Base-by-base conservation (phyloP, 1,140 invertebrate genomes). In the Diploscapter pachys region DNA sequence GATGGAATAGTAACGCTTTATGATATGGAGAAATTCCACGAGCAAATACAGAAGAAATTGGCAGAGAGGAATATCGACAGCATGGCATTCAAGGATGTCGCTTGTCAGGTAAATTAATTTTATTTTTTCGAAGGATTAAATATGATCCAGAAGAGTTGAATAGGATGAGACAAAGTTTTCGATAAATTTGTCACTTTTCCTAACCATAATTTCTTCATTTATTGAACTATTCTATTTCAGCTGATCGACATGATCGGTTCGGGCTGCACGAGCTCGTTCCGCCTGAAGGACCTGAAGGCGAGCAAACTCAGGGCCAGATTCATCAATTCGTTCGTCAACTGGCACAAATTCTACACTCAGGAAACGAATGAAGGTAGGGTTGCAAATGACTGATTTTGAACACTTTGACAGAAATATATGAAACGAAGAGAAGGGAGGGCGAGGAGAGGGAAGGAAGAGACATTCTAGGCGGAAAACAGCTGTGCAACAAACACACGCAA, bases 301-400 rank as follows among this genome's bases (percentile, higher is more conserved):
- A 98, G 94, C 86, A 95, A 94, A 87, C 92, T 98, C 63, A 13
- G 62, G 2, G 56, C 63, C 54, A 59, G 98, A 77, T 98, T 99
- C 88, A 98, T 96, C 86, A 96, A 99, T 86, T 99, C 96, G 0
- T 98, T 99, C 90, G 97, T 99, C 88, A 99, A 99, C 88, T 89
- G 98, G 75, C 94, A 98, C 86, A 99, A 99, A 87, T 99, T 98
- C 88, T 88, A 98, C 76, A 95, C 98, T 87, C 95, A 99, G 87
- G 97, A 99, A 85, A 96, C 99, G 85, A 90, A 94, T 64, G 96
- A 99, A 80, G 82, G 84, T 90, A 96, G 96, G 31, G 31, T 31
- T 31, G 31, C 31, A 31, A 53, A 51, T 48, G 86, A 64, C 51
- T 11, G 57, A 13, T 13, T 73, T 66, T 78, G 55, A 59, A 76